Base-by-base conservation (phyloP, 2,113 vertebrate species). In the Cricetomys ansorgei region DNA sequence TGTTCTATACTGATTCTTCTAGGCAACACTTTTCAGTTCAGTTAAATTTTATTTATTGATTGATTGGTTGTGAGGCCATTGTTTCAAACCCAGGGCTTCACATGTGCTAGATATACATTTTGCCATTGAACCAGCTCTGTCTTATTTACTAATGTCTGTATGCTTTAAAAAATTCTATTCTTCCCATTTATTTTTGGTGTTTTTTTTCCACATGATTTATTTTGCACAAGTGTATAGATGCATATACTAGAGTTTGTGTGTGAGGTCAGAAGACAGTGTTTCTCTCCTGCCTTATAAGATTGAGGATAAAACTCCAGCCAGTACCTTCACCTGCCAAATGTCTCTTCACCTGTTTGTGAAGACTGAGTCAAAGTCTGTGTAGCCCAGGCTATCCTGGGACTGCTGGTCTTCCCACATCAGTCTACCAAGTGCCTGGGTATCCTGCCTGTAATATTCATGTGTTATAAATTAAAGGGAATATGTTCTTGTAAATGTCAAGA, bases 1-100 rank as follows among this genome's bases (percentile, higher is more conserved):
- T 40, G 27, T 94, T 91, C 94, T 94, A 13, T 77, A 57, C 37
- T 81, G 94, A 67, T 3, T 62, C 45, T 91, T 91, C 37, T 23
- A 29, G 43, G 59, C 45, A 91, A 48, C 90, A 90, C 40, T 27
- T 92, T 91, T 11, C 5, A 67, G 23, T 76, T 73, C 43, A 73
- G 77, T 80, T 81, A 59, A 70, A 37, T 67, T 67, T 75, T 40
- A 55, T 45, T 81, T 11, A 43, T 40, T 76, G 29, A 43, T 67
- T 79, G 27, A 77, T 70, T 25, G 40, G 5, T 3, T 85, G 27
- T 67, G 12, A 37, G 6, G 17, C n/a, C n/a, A n/a, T n/a, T n/a
- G n/a, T n/a, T 6, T 67, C 57, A n/a, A 55, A 87, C 48, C 12
- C 72, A 43, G 19, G 6, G 19, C 8, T 13, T 67, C 48, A 34